phyloP scores from a whole-genome alignment of 2,113 vertebrate species.

The Pteropus alecto region DNA sequence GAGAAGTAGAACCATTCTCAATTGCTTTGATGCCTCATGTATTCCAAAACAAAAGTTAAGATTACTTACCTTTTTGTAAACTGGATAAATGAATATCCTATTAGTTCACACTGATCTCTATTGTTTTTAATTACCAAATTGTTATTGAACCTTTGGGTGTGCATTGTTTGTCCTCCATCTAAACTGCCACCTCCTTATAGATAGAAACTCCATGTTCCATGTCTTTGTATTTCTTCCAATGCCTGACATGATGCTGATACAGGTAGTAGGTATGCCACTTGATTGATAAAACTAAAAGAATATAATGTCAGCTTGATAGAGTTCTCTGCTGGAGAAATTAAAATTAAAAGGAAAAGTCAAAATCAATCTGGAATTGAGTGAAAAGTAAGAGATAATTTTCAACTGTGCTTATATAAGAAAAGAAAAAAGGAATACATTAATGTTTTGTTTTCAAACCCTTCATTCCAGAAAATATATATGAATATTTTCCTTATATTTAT shows the following conservation, averaged over 20 bases:
- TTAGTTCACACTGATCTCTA: neutral
- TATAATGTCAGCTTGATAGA: neutral
- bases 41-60: neutral
- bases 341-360: constrained; percentile 36
- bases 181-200: neutral
- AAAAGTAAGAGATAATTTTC: neutral
- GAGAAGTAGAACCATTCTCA: neutral
- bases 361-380: neutral
- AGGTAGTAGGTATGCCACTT: neutral
- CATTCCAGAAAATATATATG: neutral
- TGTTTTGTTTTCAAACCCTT: constrained; percentile 28
- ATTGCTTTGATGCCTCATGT: neutral
- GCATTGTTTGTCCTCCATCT: neutral
- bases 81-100: neutral
- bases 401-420: neutral
- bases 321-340: neutral
- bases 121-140: neutral
- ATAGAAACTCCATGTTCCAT: neutral
- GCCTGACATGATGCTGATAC: neutral
- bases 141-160: neutral
- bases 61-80: neutral
- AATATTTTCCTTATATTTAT: neutral
- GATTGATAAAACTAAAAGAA: neutral
- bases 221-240: neutral
- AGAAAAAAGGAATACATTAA: neutral